A percentile compares a stretch with the other conserved stretches of the same genome.
These are phyloP conservation scores for Tapirus indicus DNA, from an alignment of 2,797 vertebrate genomes.

Conservation along the genomic window DNA sequence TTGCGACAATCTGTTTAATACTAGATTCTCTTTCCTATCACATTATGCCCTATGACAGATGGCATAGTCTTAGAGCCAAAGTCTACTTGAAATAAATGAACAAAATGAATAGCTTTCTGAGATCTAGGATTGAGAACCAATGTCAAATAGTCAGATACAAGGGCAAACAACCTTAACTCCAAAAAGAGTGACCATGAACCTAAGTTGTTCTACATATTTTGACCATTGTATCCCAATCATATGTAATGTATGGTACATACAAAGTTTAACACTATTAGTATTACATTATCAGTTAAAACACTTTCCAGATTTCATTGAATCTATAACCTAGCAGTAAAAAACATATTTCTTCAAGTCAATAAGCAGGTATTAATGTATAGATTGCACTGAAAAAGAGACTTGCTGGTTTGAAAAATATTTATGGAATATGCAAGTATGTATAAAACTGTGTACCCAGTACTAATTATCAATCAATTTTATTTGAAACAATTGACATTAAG, in stretches of 20 bases:
- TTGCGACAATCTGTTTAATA: neutral
- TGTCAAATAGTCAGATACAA: neutral
- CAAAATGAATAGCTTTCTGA: neutral
- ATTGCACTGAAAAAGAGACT: neutral
- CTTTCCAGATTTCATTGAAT: neutral
- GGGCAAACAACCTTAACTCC: neutral
- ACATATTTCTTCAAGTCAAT: neutral
- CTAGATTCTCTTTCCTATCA: neutral
- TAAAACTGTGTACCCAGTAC: neutral
- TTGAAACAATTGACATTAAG: neutral
- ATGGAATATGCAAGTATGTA: neutral
- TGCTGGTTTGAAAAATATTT: slow-evolving; percentile 28
- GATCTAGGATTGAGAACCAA: neutral
- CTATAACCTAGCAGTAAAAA: neutral
- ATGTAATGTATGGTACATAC: neutral
- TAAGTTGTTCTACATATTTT: neutral
- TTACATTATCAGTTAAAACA: neutral
- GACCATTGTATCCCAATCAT: neutral
- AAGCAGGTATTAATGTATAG: neutral
- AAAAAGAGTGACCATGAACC: neutral
- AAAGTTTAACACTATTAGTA: neutral
- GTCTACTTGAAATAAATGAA: slow-evolving; percentile 24
- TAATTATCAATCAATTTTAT: neutral
- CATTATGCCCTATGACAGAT: neutral
- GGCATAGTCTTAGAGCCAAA: neutral